Evolutionary conservation across 2,797 vertebrate species (phyloP), one percentile per base, ranked within the genome.

Genomic region (Valencia hispanica): DNA sequence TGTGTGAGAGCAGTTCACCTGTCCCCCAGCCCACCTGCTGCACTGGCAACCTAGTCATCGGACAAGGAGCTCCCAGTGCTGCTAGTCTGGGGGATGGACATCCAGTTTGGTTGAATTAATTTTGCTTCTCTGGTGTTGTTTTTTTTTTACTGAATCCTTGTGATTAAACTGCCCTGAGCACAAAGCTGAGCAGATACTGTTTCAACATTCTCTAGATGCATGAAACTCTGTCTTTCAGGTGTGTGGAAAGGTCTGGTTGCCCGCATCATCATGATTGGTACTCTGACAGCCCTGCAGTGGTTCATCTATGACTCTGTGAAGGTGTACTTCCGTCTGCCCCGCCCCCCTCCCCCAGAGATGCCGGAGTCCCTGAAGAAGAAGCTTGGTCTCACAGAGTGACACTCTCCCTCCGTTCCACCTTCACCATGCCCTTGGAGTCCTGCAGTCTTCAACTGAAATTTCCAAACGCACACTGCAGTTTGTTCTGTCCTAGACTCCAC

Each of bases 251-350:
- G 97, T 51, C 96, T 99, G 2, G 91, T 98, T 22, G 97, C 97
- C 70, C 97, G 97, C 94, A 98, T 99, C 94, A 99, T 98, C 88
- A 98, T 98, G 97, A 99, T 99, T 14, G 97, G 97, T 87, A 99
- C 97, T 11, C 93, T 99, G 90, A 98, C 97, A 32, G 97, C 97
- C 51, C 95, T 99, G 77, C 97, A 99, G 94, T 98, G 97, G 97
- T 99, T 99, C 94, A 98, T 98, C 94, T 98, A 98, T 2, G 97
- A 98, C 90, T 98, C 97, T 0, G 97, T 98, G 83, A 99, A 99
- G 95, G 97, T 98, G 74, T 98, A 97, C 95, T 98, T 98, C 95
- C 97, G 96, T 84, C 96, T 98, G 89, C 97, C 97, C 85, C 97
- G 97, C 53, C 97, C 97, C 48, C 97, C 97, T 95, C 97, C 97